Percentiles rank a stretch among this genome's conserved stretches.
phyloP scores from a whole-genome alignment of 2,797 vertebrate species.

The Varecia variegata region DNA sequence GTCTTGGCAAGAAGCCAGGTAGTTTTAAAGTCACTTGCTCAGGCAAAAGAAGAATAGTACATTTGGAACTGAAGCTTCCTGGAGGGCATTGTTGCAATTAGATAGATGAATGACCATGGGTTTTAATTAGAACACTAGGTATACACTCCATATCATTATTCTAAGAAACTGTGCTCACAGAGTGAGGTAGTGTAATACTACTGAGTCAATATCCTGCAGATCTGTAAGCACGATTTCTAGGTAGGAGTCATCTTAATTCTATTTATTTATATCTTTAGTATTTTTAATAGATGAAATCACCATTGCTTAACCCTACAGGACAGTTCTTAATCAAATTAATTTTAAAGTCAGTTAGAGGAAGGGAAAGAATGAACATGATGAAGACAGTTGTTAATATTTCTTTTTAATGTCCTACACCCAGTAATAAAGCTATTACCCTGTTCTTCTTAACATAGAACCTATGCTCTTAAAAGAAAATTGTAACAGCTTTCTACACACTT shows the following conservation, averaged over 20 bases:
- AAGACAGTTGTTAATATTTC: constrained; percentile 30
- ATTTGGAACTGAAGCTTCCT: constrained; percentile 91
- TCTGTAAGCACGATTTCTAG: constrained; percentile 80
- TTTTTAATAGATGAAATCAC: constrained; percentile 47
- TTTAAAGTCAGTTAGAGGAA: constrained; percentile 13
- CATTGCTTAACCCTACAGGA: constrained; percentile 14
- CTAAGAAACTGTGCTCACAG: constrained; percentile 86
- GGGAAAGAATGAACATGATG: constrained; percentile 9
- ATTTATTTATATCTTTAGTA: constrained; percentile 71
- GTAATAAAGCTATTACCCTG: neutral
- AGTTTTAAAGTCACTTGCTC: constrained; percentile 86
- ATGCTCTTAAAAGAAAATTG: neutral
- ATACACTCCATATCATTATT: constrained; percentile 90
- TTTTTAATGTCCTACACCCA: constrained; percentile 3
- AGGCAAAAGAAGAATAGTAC: constrained; percentile 86
- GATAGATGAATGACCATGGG: constrained; percentile 92
- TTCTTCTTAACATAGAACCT: neutral
- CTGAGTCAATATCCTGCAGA: constrained; percentile 85
- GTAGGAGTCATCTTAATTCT: constrained; percentile 60
- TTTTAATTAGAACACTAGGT: constrained; percentile 96
- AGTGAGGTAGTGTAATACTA: constrained; percentile 79
- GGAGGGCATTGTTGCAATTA: constrained; percentile 94
- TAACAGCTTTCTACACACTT: constrained; percentile 4
- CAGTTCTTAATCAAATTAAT: constrained; percentile 66
- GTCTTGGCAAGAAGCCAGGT: constrained; percentile 84